Evolutionary conservation across 37 sponge, comb jelly and placozoan species (phyloP).

Genomic region (Aphrocallistes beatrix): DNA sequence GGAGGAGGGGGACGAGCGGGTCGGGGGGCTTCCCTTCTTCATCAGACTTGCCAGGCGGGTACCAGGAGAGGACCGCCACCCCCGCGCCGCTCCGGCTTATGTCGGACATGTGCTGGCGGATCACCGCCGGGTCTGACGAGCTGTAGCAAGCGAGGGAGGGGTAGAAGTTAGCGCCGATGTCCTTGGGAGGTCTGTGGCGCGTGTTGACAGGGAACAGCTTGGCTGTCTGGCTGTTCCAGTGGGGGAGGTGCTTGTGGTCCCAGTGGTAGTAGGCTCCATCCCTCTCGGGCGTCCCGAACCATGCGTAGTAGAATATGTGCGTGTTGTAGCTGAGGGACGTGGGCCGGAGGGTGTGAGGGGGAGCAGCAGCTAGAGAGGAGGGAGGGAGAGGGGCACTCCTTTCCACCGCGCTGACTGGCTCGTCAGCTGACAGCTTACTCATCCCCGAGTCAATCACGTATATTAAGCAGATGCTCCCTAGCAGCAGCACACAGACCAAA

Average conservation of each 20-base stretch:
- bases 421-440: neutral
- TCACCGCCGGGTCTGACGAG: slow-evolving; percentile 36
- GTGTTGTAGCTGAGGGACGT: slow-evolving; percentile 34
- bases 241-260: slow-evolving; percentile 69
- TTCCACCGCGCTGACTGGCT: neutral
- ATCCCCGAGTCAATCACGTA: neutral
- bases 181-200: slow-evolving; percentile 59
- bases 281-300: slow-evolving; percentile 47
- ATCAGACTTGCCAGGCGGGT: slow-evolving; percentile 44
- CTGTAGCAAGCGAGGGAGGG: slow-evolving; percentile 71
- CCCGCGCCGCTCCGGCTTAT: slow-evolving; percentile 49
- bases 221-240: slow-evolving; percentile 48
- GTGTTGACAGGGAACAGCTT: slow-evolving; percentile 29
- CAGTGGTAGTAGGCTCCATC: slow-evolving; percentile 73
- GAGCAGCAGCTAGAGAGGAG: neutral
- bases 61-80: slow-evolving; percentile 68
- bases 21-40: slow-evolving; percentile 53
- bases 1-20: slow-evolving; percentile 29
- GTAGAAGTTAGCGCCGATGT: slow-evolving; percentile 76
- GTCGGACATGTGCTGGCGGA: slow-evolving; percentile 59
- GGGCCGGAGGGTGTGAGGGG: neutral
- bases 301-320: slow-evolving; percentile 72
- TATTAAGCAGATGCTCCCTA: neutral
- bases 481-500: neutral
- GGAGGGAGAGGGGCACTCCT: neutral